Evolutionary conservation across 2,113 vertebrate genomes (phyloP).

Genomic region (Tringa solitaria): DNA sequence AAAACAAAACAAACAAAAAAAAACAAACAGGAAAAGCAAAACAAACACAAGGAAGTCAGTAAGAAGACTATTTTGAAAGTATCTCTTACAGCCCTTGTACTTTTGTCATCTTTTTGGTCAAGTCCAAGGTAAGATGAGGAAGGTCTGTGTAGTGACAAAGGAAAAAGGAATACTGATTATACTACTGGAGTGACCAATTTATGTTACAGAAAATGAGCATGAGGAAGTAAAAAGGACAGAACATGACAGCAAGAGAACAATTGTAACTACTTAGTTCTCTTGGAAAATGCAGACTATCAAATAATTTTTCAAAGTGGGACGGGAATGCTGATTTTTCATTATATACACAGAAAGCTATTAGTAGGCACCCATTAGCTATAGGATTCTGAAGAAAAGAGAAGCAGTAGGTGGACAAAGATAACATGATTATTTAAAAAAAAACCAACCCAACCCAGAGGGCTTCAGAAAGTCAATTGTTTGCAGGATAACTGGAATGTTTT

Average conservation of each 20-base stretch:
- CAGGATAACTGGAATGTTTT: neutral
- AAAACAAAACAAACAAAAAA: neutral
- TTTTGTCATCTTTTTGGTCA: conserved; percentile 54
- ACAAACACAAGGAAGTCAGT: conserved; percentile 49
- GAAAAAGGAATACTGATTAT: conserved; percentile 36
- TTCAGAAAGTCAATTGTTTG: neutral
- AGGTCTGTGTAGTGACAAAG: conserved; percentile 43
- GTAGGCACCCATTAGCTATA: neutral
- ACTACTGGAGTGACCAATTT: neutral
- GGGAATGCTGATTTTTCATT: neutral
- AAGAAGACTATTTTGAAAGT: conserved; percentile 13
- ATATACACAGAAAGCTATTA: neutral
- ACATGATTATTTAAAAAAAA: neutral
- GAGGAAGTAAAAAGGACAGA: neutral
- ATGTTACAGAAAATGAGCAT: neutral
- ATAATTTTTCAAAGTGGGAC: neutral
- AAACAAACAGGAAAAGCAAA: conserved; percentile 41
- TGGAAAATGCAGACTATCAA: neutral
- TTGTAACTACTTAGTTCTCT: neutral
- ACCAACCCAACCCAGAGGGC: neutral
- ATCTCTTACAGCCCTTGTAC: conserved; percentile 48
- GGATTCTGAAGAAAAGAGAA: neutral
- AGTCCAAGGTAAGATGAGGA: conserved; percentile 33
- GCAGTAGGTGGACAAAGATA: neutral
- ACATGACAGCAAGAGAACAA: neutral